Base-by-base conservation (phyloP, 1,140 invertebrate species). In the Drosophila eugracilis region DNA sequence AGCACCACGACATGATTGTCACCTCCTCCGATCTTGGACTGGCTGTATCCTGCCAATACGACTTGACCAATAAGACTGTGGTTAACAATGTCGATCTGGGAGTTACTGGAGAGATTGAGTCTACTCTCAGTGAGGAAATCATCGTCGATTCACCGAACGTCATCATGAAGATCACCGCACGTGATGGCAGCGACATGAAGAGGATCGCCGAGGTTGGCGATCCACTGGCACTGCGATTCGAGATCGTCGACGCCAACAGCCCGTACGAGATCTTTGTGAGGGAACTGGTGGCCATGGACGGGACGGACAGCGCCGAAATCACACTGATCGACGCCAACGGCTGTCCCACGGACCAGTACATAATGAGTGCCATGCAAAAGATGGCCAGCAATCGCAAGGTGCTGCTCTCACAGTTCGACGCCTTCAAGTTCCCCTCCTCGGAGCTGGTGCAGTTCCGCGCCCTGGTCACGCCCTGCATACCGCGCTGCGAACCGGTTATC, bases 231-330 rank as follows among this genome's bases (percentile, higher is more conserved):
- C 94, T 98, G 17, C 94, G 96, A 80, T 98, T 98, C 92, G 97
- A 98, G 92, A 98, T 98, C 75, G 93, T 97, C 75, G 97, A 98
- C 92, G 95, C 95, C 48, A 96, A 97, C 92, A 97, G 96, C 85
- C 97, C 97, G 5, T 98, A 97, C 93, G 97, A 98, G 92, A 98
- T 98, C 67, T 98, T 98, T 91, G 97, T 98, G 4, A 94, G 97
- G 60, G 97, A 98, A 92, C 93, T 98, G 72, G 96, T 98, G 32
- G 97, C 97, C 39, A 97, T 98, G 96, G 97, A 98, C 88, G 97
- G 97, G 17, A 95, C 97, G 19, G 97, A 97, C 91, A 97, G 96
- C 49, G 97, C 95, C 90, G 97, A 98, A 93, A 98, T 98, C 75
- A 94, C 97, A 41, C 94, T 98, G 19, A 97, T 98, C 91, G 97